Evolutionary conservation across 2,113 vertebrate species (phyloP).

Genomic region (Microtus richardsoni): DNA sequence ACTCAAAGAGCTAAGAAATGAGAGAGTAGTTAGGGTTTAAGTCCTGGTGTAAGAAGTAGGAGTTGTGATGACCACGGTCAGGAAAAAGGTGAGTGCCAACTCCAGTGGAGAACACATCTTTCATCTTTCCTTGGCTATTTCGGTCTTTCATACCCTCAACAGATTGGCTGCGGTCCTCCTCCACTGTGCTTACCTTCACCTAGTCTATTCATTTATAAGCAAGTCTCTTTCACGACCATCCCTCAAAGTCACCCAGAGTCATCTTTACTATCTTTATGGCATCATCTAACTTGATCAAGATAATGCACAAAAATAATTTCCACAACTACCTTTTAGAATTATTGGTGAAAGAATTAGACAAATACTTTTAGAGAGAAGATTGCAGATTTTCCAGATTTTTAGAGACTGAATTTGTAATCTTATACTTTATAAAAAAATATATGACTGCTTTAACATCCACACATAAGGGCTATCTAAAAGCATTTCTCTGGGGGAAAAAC

Average conservation of each 20-base stretch:
- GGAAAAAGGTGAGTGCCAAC: background rate
- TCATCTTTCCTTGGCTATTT: background rate
- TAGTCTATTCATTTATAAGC: background rate
- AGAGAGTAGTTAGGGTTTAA: background rate
- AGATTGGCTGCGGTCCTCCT: background rate
- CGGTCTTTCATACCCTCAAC: background rate
- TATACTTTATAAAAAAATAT: slow-evolving; percentile 4
- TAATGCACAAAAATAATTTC: background rate
- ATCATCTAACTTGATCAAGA: background rate
- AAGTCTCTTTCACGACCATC: background rate
- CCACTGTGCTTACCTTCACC: background rate
- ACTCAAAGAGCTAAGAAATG: background rate
- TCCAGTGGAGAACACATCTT: background rate
- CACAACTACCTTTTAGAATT: background rate
- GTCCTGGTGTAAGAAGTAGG: background rate
- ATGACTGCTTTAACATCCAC: slow-evolving; percentile 26
- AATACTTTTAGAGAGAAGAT: background rate
- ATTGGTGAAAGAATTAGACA: background rate
- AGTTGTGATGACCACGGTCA: background rate
- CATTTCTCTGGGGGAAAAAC: slow-evolving; percentile 17
- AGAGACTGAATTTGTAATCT: background rate
- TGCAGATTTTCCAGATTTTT: slow-evolving; percentile 11
- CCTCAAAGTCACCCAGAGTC: background rate
- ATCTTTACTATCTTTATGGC: background rate
- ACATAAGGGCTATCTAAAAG: slow-evolving; percentile 16